Percentiles rank a stretch among this genome's conserved stretches.
Conservation (phyloP, 2,797 vertebrate species). For the Melanogrammus aeglefinus region DNA sequence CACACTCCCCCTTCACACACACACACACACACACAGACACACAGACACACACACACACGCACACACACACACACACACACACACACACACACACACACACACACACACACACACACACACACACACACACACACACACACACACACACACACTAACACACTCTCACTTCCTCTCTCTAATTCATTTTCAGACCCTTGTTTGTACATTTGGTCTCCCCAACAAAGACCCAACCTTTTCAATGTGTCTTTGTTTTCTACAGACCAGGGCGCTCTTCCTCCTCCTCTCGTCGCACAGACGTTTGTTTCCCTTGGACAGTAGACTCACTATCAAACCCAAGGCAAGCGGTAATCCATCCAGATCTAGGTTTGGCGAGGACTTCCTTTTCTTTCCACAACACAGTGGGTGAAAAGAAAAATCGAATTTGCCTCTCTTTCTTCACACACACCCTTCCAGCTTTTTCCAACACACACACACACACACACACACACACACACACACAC, state of each 20-base stretch:
- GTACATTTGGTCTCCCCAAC: slow-evolving; percentile 39
- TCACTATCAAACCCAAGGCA: slow-evolving; percentile 22
- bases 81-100: background rate
- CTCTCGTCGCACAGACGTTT: slow-evolving; percentile 24
- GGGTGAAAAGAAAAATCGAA: slow-evolving; percentile 7
- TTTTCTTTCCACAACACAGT: slow-evolving; percentile 44
- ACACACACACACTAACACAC: background rate
- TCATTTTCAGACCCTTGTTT: background rate
- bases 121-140: background rate
- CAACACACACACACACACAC: too few relatives aligned
- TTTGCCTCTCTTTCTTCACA: background rate
- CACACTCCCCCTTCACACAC: background rate
- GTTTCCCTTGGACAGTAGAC: slow-evolving; percentile 28
- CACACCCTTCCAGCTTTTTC: slow-evolving; percentile 2
- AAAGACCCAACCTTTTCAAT: slow-evolving; percentile 28
- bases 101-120: too few relatives aligned
- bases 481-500: background rate
- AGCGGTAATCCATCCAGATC: slow-evolving; percentile 13
- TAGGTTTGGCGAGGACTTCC: slow-evolving; percentile 20
- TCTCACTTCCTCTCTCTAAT: background rate
- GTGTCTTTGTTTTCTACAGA: slow-evolving; percentile 52
- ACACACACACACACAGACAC: background rate
- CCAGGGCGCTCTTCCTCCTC: slow-evolving; percentile 11
- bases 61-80: background rate
- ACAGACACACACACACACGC: background rate